phyloP scores from a whole-genome alignment of 2,888 invertebrate genomes.

The Villa cingulata region DNA sequence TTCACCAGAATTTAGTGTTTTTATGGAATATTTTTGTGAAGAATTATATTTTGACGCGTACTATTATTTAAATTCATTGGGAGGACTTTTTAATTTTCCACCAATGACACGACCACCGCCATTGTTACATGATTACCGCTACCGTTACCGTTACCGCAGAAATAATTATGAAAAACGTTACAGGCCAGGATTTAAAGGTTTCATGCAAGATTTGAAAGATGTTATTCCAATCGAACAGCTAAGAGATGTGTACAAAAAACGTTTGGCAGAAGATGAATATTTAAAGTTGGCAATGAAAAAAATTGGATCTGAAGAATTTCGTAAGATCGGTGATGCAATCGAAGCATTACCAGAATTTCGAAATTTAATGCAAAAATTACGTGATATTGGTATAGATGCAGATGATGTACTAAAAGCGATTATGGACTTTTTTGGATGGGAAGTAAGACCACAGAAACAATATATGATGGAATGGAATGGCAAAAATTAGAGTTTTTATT shows the following conservation, averaged over 20 bases:
- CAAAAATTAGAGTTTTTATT: too few species aligned
- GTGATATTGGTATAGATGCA: slow-evolving; percentile 6
- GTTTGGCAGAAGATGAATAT: slow-evolving; percentile 9
- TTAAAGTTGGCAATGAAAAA: slow-evolving; percentile 9
- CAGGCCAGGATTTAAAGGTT: slow-evolving; percentile 8
- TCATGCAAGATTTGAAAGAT: slow-evolving; percentile 9
- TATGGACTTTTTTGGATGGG: slow-evolving; percentile 12
- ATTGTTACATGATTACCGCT: background rate
- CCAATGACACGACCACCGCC: slow-evolving; percentile 8
- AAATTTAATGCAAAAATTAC: slow-evolving; percentile 4
- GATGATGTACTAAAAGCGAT: slow-evolving; percentile 7
- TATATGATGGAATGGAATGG: background rate
- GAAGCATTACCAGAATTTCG: slow-evolving; percentile 10
- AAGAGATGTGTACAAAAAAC: background rate
- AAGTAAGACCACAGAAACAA: background rate
- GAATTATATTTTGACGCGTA: slow-evolving; percentile 11
- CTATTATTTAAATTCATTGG: slow-evolving; percentile 12
- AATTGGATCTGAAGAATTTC: slow-evolving; percentile 12
- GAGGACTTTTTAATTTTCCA: slow-evolving; percentile 9
- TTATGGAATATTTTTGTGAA: slow-evolving; percentile 11
- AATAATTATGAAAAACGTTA: background rate
- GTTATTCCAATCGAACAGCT: slow-evolving; percentile 9
- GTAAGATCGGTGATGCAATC: slow-evolving; percentile 12
- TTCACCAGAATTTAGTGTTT: slow-evolving; percentile 7
- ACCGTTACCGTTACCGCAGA: too few species aligned